Evolutionary conservation across 2,888 invertebrate genomes (phyloP).

Genomic region (Artemia sinica): DNA sequence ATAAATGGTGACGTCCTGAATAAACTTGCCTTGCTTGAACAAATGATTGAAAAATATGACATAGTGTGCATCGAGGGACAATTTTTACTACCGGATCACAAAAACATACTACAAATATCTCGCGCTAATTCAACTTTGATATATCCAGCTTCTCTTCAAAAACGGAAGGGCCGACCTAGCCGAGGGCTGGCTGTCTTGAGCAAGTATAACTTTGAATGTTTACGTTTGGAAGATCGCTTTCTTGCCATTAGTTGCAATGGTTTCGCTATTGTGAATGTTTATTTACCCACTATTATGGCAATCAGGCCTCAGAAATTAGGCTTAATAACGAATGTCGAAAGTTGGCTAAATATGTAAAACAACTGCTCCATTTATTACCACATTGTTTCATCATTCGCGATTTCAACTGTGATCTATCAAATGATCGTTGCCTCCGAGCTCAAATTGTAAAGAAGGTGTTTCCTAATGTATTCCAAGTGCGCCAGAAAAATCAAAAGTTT

Average conservation of each 20-base stretch:
- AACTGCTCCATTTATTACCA: constrained; percentile 2
- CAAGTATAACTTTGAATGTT: neutral
- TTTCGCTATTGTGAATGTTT: neutral
- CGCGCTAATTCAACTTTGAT: neutral
- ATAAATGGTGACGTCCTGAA: too few relatives aligned
- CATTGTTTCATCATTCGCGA: neutral
- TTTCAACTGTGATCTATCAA: neutral
- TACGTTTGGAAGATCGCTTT: neutral
- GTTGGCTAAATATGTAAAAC: neutral
- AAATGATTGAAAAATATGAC: too few relatives aligned
- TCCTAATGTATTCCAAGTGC: neutral
- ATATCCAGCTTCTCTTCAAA: neutral
- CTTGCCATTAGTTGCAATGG: neutral
- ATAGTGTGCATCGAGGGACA: too few relatives aligned
- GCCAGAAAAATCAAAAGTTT: neutral
- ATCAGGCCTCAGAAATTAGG: neutral
- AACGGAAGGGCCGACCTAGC: neutral
- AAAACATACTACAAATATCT: neutral
- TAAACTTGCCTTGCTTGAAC: too few relatives aligned
- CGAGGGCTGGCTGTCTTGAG: constrained; percentile 2
- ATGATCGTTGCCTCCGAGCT: neutral
- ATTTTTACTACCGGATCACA: too few relatives aligned
- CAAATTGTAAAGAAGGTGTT: neutral
- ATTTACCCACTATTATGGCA: neutral
- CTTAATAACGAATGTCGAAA: neutral